Evolutionary conservation across 2,113 vertebrate species (phyloP).

Genomic region (Heliornis fulica): DNA sequence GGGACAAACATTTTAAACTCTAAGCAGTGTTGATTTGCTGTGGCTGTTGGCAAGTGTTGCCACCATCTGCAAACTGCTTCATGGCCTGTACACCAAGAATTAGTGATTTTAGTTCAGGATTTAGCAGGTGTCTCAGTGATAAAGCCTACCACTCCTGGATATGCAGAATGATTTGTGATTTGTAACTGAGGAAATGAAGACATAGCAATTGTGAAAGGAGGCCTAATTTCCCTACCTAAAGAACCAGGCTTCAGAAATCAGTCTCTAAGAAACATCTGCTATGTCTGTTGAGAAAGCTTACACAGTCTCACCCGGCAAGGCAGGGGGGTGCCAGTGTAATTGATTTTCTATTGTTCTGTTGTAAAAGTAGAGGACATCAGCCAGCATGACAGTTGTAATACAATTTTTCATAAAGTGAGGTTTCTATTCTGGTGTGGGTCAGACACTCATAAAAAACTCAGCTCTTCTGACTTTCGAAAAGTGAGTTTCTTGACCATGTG

Average conservation of each 20-base stretch:
- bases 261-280: not conserved
- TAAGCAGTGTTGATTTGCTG: not conserved
- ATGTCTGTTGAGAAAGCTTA: not conserved
- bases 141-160: not conserved
- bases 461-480: not conserved
- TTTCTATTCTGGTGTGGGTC: fast-evolving
- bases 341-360: slow-evolving; percentile 23
- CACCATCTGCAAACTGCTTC: not conserved
- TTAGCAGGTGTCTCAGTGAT: not conserved
- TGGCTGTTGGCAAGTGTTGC: not conserved
- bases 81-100: not conserved
- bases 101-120: not conserved
- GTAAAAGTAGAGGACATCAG: not conserved
- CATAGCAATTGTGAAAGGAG: not conserved
- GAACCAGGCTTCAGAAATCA: not conserved
- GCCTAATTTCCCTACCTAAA: not conserved
- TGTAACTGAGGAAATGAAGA: not conserved
- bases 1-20: not conserved
- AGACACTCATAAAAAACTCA: not conserved
- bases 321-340: not conserved
- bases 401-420: not conserved
- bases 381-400: not conserved
- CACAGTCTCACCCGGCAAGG: not conserved
- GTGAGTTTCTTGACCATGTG: not conserved
- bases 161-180: not conserved